Evolutionary conservation across 2,113 vertebrate genomes (phyloP), one percentile per base, ranked within the genome.

Genomic region (Paralichthys olivaceus): DNA sequence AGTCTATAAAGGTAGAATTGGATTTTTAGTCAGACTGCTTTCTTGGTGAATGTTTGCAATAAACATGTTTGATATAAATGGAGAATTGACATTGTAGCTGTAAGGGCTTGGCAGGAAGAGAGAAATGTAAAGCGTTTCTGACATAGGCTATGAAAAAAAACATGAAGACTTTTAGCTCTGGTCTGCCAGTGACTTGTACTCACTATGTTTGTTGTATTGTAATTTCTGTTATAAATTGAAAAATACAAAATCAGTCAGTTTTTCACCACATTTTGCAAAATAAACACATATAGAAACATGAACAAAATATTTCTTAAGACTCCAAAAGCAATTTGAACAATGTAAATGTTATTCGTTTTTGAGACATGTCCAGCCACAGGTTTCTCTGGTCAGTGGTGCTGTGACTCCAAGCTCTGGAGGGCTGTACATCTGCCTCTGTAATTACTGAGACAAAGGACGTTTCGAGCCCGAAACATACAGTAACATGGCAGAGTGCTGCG

Each of bases 391-490:
- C 79, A 84, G 81, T 32, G 66, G 81, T 37, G 66, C 89, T 77
- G 65, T 75, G 62, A 89, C 80, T 91, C 77, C 69, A 76, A 75
- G 85, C 72, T 86, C 75, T 89, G 85, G 87, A 84, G 87, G 74
- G 69, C 84, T 81, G 72, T 79, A 85, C 89, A 90, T 79, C 90
- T 91, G 88, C 80, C 86, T 90, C 83, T 90, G 86, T 90, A 93
- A 92, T 91, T 92, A 89, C 65, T 8, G 37, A 87, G 79, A 91
- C 91, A 90, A 92, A 92, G 75, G 72, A 75, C 78, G 80, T 84
- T 87, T 91, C 89, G 66, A 92, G 86, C 67, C 71, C 77, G 82
- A 75, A 75, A 60, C 34, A 47, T 69, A 61, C 67, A 73, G 77
- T 59, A 17, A 81, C 90, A 86, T 32, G 64, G 70, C 64, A 63